Evolutionary conservation across 2,113 vertebrate genomes (phyloP).

Genomic region (Oreochromis aureus): DNA sequence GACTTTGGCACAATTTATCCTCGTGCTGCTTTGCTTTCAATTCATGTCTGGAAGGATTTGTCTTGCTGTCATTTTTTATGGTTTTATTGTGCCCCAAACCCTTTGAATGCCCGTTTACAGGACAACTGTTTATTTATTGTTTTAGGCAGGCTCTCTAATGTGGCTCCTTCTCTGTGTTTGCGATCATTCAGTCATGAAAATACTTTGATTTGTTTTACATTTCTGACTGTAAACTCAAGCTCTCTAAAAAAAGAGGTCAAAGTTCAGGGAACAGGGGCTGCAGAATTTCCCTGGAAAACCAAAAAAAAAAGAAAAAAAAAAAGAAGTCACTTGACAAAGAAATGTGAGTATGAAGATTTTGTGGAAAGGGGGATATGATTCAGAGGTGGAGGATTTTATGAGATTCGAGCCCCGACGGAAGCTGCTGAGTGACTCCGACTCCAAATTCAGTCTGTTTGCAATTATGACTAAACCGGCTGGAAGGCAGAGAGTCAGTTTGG

Average conservation of each 20-base stretch:
- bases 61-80: background rate
- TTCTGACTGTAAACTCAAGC: background rate
- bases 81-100: background rate
- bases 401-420: background rate
- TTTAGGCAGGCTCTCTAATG: background rate
- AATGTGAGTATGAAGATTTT: background rate
- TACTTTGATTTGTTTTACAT: background rate
- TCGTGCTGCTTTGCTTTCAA: background rate
- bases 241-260: background rate
- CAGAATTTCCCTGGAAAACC: background rate
- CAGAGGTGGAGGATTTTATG: background rate
- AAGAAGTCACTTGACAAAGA: background rate
- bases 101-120: background rate
- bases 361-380: background rate
- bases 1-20: background rate
- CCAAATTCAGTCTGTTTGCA: conserved; percentile 38
- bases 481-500: background rate
- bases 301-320: background rate
- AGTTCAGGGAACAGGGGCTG: background rate
- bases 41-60: background rate
- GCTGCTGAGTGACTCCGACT: background rate
- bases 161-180: background rate
- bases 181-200: background rate
- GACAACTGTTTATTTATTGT: background rate
- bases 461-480: conserved; percentile 28